Conservation (phyloP, 2,113 vertebrate species). For the Spermophilus dauricus region DNA sequence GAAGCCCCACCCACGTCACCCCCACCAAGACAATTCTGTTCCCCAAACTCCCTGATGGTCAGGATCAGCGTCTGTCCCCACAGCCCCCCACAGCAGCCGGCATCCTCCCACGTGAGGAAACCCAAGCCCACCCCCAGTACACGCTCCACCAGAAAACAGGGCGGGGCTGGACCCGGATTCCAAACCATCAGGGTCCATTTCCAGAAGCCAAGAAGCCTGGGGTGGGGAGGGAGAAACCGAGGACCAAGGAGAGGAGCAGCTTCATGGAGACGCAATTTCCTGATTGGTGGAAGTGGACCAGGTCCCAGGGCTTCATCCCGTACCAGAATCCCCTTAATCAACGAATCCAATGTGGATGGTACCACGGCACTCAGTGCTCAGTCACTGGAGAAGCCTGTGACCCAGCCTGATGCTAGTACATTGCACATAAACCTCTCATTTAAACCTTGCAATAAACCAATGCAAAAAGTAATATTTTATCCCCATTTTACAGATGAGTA, state of each 20-base stretch:
- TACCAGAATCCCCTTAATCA: background rate
- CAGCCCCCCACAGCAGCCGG: accelerated
- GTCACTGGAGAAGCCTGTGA: accelerated
- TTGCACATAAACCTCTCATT: background rate
- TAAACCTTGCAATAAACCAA: background rate
- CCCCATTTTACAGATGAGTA: background rate
- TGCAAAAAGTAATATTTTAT: too few relatives aligned
- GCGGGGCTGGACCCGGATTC: background rate
- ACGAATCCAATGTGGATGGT: background rate
- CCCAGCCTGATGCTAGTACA: background rate
- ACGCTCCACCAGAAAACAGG: background rate
- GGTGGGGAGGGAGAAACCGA: too few relatives aligned
- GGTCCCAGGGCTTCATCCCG: background rate
- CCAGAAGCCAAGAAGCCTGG: background rate
- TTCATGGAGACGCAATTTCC: background rate
- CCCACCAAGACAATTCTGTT: background rate
- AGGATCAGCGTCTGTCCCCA: background rate
- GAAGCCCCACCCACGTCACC: background rate
- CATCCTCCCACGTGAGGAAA: background rate
- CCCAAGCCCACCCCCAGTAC: background rate
- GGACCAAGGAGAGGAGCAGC: too few relatives aligned
- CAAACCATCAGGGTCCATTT: background rate
- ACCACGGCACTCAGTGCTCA: background rate
- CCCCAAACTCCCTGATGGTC: background rate
- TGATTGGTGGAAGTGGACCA: background rate